Evolutionary conservation across 2,888 invertebrate species (phyloP).

Genomic region (Dicycla oo): DNA sequence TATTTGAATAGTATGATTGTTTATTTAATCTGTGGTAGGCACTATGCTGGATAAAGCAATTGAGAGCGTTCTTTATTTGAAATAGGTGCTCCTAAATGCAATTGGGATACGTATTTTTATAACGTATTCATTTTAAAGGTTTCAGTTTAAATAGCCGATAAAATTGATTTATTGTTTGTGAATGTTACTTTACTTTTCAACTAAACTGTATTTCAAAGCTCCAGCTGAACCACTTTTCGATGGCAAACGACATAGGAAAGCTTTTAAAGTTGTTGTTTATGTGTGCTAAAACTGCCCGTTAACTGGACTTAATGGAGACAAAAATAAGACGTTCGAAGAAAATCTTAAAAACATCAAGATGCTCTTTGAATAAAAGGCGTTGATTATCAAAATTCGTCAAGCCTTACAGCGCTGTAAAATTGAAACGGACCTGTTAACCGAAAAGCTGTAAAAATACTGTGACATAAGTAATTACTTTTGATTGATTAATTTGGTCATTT

Average conservation of each 20-base stretch:
- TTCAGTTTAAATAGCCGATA: slow-evolving; percentile 19
- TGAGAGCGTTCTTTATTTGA: slow-evolving; percentile 22
- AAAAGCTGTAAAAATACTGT: slow-evolving; percentile 15
- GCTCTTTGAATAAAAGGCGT: slow-evolving; percentile 5
- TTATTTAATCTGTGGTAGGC: slow-evolving; percentile 41
- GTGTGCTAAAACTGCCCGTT: slow-evolving; percentile 53
- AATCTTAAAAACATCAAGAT: slow-evolving; percentile 24
- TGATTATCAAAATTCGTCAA: slow-evolving; percentile 24
- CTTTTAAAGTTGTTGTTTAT: slow-evolving; percentile 66
- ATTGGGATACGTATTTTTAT: slow-evolving; percentile 1
- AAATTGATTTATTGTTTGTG: slow-evolving; percentile 25
- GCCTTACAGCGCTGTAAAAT: slow-evolving; percentile 5
- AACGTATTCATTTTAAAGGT: slow-evolving; percentile 7
- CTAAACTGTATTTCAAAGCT: slow-evolving; percentile 36
- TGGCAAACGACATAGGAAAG: slow-evolving; percentile 58
- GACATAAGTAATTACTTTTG: slow-evolving; percentile 19
- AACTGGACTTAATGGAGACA: slow-evolving; percentile 42
- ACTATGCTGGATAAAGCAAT: slow-evolving; percentile 31
- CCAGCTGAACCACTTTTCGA: slow-evolving; percentile 24
- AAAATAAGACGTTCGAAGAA: slow-evolving; percentile 50
- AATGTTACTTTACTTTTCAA: slow-evolving; percentile 29
- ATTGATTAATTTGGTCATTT: neutral
- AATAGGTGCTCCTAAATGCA: neutral
- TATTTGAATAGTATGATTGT: slow-evolving; percentile 54
- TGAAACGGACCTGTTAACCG: slow-evolving; percentile 23